These are phyloP conservation scores for Anticlea derivata DNA, from an alignment of 2,888 invertebrate genomes.

Conservation along the genomic window DNA sequence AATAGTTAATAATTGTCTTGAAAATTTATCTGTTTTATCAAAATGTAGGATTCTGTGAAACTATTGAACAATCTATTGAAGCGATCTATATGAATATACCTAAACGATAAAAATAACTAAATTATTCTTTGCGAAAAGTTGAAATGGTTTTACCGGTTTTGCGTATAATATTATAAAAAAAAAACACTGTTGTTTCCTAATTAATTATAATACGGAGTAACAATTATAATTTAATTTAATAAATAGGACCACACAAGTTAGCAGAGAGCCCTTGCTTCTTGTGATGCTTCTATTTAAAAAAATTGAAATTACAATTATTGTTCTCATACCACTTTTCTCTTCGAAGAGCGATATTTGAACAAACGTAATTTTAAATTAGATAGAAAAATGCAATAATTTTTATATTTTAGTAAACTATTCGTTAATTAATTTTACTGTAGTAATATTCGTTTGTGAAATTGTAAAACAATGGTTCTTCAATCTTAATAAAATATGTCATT, in stretches of 20 bases:
- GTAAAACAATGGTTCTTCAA: conserved; percentile 1
- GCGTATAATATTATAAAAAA: background rate
- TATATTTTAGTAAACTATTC: background rate
- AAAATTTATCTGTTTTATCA: conserved; percentile 21
- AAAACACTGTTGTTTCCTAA: background rate
- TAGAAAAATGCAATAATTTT: conserved; percentile 21
- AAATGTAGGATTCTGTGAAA: conserved; percentile 10
- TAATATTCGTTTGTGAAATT: conserved; percentile 1
- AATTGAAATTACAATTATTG: conserved; percentile 30
- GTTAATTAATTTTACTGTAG: background rate
- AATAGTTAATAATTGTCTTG: conserved; percentile 43
- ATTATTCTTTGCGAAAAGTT: background rate
- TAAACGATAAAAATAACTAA: background rate
- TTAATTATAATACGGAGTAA: conserved; percentile 61
- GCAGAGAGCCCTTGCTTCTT: conserved; percentile 74
- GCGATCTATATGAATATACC: background rate
- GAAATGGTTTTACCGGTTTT: background rate
- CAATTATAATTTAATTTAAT: conserved; percentile 43
- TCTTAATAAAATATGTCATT: too few relatives aligned
- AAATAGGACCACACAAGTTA: conserved; percentile 61
- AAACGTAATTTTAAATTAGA: conserved; percentile 22
- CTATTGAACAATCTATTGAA: background rate
- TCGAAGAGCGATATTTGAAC: conserved; percentile 39
- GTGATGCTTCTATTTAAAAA: conserved; percentile 56
- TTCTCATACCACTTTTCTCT: conserved; percentile 45